Evolutionary conservation across 2,888 invertebrate genomes (phyloP), one percentile per base, ranked within the genome.

Genomic region (Galerucella pusilla): DNA sequence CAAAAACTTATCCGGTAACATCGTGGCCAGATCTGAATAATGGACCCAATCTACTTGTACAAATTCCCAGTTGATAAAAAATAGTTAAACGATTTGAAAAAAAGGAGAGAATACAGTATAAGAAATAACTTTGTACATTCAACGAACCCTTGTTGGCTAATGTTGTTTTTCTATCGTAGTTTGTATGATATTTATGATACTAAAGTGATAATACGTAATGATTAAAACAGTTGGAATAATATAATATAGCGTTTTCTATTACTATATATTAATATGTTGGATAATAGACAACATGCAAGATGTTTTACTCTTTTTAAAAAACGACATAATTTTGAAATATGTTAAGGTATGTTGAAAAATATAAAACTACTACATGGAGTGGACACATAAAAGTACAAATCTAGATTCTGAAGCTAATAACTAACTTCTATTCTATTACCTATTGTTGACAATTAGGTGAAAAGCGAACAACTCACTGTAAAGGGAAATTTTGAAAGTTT

Each of bases 191-290:
- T 71, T 14, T 59, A 60, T 70, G 54, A 54, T 42, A 14, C 20
- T 61, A 69, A 65, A 45, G 64, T 65, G 4, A 42, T 71, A 72
- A 67, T 60, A 49, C 46, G 60, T 65, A 59, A 59, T 66, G 54
- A 11, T 72, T 60, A 20, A 72, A 66, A 72, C 72, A 72, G 72
- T 72, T 72, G 72, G 72, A 72, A 72, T 72, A 72, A 66, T 66
- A 72, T 72, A 72, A 66, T 66, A 72, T 67, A 66, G 67, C 72
- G 60, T 66, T 66, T 16, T 65, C 42, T 65, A 65, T 25, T 66
- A 16, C 72, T 60, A 49, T 61, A 66, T 72, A 72, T 66, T n/a
- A 12, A 20, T 54, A 71, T 66, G 49, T 72, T 60, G 60, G 52
- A 64, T 25, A 42, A 42, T 9, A 46, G 49, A 67, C 66, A 67